Evolutionary conservation across 2,888 invertebrate species (phyloP).

Genomic region (Pilophorus perplexus): DNA sequence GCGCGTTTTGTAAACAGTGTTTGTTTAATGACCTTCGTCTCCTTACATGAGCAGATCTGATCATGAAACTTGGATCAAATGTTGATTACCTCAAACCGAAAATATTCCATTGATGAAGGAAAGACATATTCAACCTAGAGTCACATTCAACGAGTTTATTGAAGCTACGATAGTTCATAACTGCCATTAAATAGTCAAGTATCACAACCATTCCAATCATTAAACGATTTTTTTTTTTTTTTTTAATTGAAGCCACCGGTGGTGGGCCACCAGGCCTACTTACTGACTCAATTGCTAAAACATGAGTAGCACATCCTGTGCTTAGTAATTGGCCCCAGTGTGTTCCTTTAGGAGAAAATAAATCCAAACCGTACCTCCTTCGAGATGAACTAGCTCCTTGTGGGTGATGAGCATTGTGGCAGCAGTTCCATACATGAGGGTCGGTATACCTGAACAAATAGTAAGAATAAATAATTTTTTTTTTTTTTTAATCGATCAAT

Average conservation of each 20-base stretch:
- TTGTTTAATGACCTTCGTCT: no score
- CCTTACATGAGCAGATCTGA: no score
- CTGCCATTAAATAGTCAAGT: not conserved
- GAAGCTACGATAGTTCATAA: not conserved
- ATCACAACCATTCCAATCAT: not conserved
- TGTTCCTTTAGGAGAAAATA: constrained; percentile 88
- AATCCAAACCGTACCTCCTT: constrained; percentile 70
- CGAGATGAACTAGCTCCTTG: constrained; percentile 65
- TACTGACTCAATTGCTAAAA: no score
- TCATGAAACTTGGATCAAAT: no score
- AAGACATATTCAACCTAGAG: no score
- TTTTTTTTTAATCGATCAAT: not conserved
- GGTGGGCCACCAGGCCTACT: no score
- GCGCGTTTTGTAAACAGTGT: constrained; percentile 15
- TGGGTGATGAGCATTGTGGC: constrained; percentile 78
- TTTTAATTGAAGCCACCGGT: no score
- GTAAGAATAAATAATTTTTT: not conserved
- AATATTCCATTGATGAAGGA: no score
- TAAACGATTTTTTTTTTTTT: no score
- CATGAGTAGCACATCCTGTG: no score
- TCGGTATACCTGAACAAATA: constrained; percentile 74
- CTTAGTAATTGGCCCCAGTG: constrained; percentile 70
- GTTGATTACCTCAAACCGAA: no score
- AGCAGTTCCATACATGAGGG: constrained; percentile 84
- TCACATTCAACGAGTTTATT: not conserved